Evolutionary conservation across 2,888 invertebrate species (phyloP), one percentile per base, ranked within the genome.

Genomic region (Drepanosiphum platanoidis): DNA sequence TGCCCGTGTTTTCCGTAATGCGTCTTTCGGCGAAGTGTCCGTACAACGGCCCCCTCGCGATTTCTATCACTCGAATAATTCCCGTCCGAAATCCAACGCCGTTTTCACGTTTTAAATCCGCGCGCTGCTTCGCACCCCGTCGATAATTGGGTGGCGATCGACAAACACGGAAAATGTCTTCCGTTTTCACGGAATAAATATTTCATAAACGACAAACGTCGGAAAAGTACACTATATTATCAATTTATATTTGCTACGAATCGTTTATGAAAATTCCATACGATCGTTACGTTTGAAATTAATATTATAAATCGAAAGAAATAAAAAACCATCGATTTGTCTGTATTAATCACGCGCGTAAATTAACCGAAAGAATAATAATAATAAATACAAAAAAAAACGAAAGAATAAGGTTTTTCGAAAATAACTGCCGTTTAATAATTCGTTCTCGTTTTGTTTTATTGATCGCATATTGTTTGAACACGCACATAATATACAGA

Each of bases 41-140:
- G 36, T 36, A 32, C 46, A 22, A 36, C n/a, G 75, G 3, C 11
- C n/a, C 18, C 18, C 27, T 66, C 32, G n/a, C n/a, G 52, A 74
- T 74, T 74, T 74, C n/a, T 58, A 15, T 34, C n/a, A 58, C 34
- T 58, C 4, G 58, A 77, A 58, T 36, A 27, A 77, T 75, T 75
- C 9, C n/a, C 36, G 11, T 36, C 9, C 18, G 27, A 58, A 8
- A 27, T 61, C 27, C 34, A 77, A 77, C 7, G 8, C n/a, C 34
- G 61, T 9, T 58, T 75, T 75, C 22, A 74, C 52, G 52, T 52
- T 61, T 74, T 52, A n/a, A 52, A 32, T 15, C 27, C 15, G 52
- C n/a, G n/a, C n/a, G n/a, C n/a, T n/a, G n/a, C 3, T 34, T 27
- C 34, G 52, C 3, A 18, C 9, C 27, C 9, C 5, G 1, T 15